These are phyloP conservation scores for Catharus minimus DNA, from an alignment of 2,113 vertebrate genomes.

Conservation along the genomic window DNA sequence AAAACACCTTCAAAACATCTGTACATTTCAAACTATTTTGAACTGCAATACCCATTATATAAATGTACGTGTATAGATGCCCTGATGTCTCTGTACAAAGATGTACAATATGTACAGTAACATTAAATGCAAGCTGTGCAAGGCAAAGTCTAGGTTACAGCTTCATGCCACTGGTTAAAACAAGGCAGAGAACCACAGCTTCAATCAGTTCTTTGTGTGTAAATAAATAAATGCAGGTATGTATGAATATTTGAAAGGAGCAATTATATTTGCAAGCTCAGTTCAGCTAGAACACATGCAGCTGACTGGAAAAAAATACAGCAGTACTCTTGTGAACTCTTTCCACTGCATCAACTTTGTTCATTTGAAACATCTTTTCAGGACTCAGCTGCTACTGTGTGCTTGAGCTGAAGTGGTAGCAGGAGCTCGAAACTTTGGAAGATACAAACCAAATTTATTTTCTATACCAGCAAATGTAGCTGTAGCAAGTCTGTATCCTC, in stretches of 20 bases:
- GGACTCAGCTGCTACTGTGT: conserved; percentile 53
- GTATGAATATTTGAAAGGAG: conserved; percentile 63
- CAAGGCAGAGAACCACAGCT: conserved; percentile 72
- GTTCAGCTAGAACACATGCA: conserved; percentile 76
- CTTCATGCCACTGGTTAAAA: conserved; percentile 79
- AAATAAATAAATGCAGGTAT: conserved; percentile 71
- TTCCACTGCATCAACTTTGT: not conserved
- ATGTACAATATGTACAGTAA: conserved; percentile 96
- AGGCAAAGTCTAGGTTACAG: conserved; percentile 74
- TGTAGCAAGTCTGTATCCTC: conserved; percentile 91
- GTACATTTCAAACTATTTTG: conserved; percentile 85
- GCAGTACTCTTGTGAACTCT: conserved; percentile 22
- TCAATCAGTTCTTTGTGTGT: conserved; percentile 60
- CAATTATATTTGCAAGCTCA: conserved; percentile 48
- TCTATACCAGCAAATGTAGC: conserved; percentile 94
- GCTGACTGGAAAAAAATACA: conserved; percentile 65
- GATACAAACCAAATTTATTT: conserved; percentile 93
- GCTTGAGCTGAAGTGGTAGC: conserved; percentile 69
- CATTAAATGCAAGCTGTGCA: conserved; percentile 80
- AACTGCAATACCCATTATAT: conserved; percentile 70
- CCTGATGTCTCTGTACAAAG: conserved; percentile 87
- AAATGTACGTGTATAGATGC: conserved; percentile 72
- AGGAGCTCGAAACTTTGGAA: conserved; percentile 89
- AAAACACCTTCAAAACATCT: conserved; percentile 90
- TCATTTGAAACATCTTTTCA: not conserved